Base-by-base conservation (phyloP, 2,113 vertebrate genomes). In the Holacanthus passer region DNA sequence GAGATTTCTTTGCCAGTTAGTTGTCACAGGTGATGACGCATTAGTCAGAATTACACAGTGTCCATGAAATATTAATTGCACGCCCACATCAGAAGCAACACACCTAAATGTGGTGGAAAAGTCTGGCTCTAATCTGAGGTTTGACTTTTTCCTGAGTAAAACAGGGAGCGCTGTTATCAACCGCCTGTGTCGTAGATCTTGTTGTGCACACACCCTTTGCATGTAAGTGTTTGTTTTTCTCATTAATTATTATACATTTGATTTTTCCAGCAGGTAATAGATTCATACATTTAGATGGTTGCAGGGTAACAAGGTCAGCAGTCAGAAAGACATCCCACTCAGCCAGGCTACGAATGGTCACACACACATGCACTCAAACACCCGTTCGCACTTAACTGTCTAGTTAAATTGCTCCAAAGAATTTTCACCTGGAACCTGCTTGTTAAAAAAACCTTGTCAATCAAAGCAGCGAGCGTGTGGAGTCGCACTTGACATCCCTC, bases 401-500 rank as follows among this genome's bases (percentile, higher is more conserved):
- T 77, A n/a, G n/a, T n/a, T n/a, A 62, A 79, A 86, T 43, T 43
- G 27, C 66, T 68, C n/a, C n/a, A n/a, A n/a, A n/a, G n/a, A n/a
- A n/a, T 81, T 66, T 52, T 56, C 67, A 62, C 22, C n/a, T 67
- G 11, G 9, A 58, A 41, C 73, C 58, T 53, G 62, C 77, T 74
- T 65, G 62, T 87, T 79, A 65, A 45, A 64, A 35, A 48, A 43
- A 17, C 45, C 50, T 9, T 52, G 70, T 81, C 73, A 68, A 12
- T 81, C 71, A 41, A 63, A 74, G 37, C 22, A 22, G 32, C 37
- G 10, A 43, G 45, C 16, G 52, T 53, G 29, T 32, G 20, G 31
- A 67, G n/a, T n/a, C 73, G 64, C 45, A 76, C n/a, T 70, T 75
- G 63, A 76, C 88, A 94, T 96, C 85, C 62, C 58, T 82, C 55